A percentile compares a stretch with the other conserved stretches of the same genome.
Conservation (phyloP, 2,797 vertebrate genomes). For the Phataginus tricuspis region DNA sequence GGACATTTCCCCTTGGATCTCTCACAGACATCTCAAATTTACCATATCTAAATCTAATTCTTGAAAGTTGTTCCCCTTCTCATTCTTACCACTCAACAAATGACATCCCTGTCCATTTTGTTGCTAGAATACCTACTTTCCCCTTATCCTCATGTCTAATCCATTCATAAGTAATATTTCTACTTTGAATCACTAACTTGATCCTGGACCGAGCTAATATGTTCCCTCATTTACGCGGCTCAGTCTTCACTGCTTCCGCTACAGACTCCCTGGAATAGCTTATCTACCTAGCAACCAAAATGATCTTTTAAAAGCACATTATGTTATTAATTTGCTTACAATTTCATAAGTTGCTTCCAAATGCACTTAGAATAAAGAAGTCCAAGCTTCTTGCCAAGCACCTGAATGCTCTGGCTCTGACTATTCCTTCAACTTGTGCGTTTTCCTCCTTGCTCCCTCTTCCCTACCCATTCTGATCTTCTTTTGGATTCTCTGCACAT, state of each 20-base stretch:
- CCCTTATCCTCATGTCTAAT: neutral
- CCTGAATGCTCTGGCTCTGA: neutral
- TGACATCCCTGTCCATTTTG: neutral
- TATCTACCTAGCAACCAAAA: neutral
- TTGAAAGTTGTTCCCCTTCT: neutral
- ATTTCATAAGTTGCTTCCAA: neutral
- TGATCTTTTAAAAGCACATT: neutral
- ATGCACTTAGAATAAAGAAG: neutral
- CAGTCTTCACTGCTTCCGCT: neutral
- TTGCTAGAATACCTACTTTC: neutral
- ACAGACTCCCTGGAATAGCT: neutral
- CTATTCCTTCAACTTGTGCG: neutral
- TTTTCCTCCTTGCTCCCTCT: neutral
- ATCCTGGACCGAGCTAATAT: neutral
- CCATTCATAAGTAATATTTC: neutral
- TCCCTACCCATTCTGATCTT: neutral
- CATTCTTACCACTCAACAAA: neutral
- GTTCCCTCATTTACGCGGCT: neutral
- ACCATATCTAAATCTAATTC: neutral
- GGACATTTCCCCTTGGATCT: neutral
- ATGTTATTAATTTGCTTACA: neutral
- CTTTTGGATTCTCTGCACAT: neutral
- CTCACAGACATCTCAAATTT: neutral
- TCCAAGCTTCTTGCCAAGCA: neutral
- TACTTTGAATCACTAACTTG: neutral